A percentile compares a stretch with the other conserved stretches of the same genome.
Evolutionary conservation across 2,113 vertebrate genomes (phyloP).

Genomic region (Rissa tridactyla): DNA sequence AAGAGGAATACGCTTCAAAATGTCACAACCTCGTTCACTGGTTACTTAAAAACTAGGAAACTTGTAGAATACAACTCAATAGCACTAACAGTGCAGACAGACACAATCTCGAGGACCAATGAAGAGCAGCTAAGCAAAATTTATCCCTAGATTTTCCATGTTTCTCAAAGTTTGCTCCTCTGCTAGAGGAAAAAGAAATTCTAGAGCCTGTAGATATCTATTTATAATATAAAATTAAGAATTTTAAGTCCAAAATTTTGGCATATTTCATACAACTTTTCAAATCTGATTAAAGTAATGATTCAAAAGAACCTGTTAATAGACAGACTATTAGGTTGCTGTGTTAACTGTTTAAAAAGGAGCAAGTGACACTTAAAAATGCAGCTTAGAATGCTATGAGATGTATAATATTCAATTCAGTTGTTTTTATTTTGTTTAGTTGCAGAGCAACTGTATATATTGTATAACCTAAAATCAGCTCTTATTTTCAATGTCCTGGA

Average conservation of each 20-base stretch:
- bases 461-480: slow-evolving; percentile 80
- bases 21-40: neutral
- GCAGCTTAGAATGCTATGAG: slow-evolving; percentile 69
- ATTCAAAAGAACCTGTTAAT: neutral
- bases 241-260: slow-evolving; percentile 53
- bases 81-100: slow-evolving; percentile 21
- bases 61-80: neutral
- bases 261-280: slow-evolving; percentile 40
- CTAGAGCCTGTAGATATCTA: slow-evolving; percentile 75
- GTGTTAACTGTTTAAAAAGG: slow-evolving; percentile 61
- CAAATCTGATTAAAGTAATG: slow-evolving; percentile 8
- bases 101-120: slow-evolving; percentile 31
- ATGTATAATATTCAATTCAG: slow-evolving; percentile 77
- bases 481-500: slow-evolving; percentile 81
- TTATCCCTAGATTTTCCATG: neutral
- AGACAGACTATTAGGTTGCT: slow-evolving; percentile 46
- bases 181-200: slow-evolving; percentile 55
- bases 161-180: slow-evolving; percentile 56
- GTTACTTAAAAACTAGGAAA: neutral
- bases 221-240: slow-evolving; percentile 74
- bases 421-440: slow-evolving; percentile 81
- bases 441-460: slow-evolving; percentile 93
- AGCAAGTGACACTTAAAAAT: slow-evolving; percentile 45
- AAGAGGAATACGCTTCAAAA: neutral
- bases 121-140: slow-evolving; percentile 46